Evolutionary conservation across 2,888 invertebrate species (phyloP).

Genomic region (Leucania comma): DNA sequence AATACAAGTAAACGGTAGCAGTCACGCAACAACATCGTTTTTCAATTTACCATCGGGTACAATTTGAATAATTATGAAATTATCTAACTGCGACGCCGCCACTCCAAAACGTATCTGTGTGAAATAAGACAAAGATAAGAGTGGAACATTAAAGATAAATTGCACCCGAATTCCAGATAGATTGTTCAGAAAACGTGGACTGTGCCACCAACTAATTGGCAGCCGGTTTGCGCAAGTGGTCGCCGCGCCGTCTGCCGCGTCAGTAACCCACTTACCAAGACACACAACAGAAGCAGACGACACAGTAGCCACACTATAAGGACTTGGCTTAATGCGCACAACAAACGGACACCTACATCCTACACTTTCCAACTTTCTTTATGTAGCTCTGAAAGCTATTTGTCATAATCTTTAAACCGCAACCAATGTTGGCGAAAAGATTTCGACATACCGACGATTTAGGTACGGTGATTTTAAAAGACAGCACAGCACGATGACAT

Average conservation of each 20-base stretch:
- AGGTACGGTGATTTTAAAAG: conserved; percentile 43
- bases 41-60: conserved; percentile 63
- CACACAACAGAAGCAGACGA: conserved; percentile 64
- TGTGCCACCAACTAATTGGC: conserved; percentile 72
- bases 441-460: conserved; percentile 48
- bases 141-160: conserved; percentile 47
- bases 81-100: conserved; percentile 53
- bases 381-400: conserved; percentile 32
- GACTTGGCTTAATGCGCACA: conserved; percentile 59
- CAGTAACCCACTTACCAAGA: conserved; percentile 79
- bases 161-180: conserved; percentile 59
- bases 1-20: conserved; percentile 71
- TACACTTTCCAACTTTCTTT: conserved; percentile 67
- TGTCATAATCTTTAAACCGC: conserved; percentile 50
- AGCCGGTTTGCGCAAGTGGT: conserved; percentile 74
- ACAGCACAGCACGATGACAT: conserved; percentile 33
- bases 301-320: conserved; percentile 62
- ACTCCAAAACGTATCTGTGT: conserved; percentile 48
- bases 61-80: conserved; percentile 66
- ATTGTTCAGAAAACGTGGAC: conserved; percentile 52
- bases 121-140: conserved; percentile 57
- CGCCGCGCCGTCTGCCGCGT: conserved; percentile 83
- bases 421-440: conserved; percentile 50
- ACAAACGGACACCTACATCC: conserved; percentile 62
- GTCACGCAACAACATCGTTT: conserved; percentile 72